These are phyloP conservation scores for Epizoanthus rinbou DNA, from an alignment of 92 coral and sea anemone species.

Conservation along the genomic window DNA sequence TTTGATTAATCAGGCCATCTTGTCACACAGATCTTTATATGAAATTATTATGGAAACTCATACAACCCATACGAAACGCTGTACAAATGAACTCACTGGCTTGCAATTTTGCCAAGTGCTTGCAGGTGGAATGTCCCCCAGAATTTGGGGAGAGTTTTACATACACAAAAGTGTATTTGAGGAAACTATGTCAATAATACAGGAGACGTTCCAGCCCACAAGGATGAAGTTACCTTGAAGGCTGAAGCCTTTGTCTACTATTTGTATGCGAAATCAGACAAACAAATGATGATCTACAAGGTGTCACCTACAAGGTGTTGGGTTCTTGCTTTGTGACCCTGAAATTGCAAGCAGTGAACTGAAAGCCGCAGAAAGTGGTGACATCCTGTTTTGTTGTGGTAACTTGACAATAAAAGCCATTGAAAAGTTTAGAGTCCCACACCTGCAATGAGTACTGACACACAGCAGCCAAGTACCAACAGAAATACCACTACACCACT, in stretches of 20 bases:
- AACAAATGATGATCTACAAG: conserved; percentile 30
- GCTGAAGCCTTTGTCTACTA: conserved; percentile 26
- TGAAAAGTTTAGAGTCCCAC: conserved; percentile 24
- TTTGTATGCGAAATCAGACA: conserved; percentile 28
- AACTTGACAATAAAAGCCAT: conserved; percentile 32
- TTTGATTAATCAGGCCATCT: no score
- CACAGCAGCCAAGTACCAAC: no score
- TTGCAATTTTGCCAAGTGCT: neutral
- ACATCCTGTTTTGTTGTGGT: conserved; percentile 41
- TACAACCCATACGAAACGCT: neutral
- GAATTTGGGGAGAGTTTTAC: conserved; percentile 19
- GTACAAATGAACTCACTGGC: conserved; percentile 5
- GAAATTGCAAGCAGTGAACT: conserved; percentile 29
- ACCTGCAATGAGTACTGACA: no score
- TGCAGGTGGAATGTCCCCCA: neutral
- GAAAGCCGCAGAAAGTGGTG: conserved; percentile 4
- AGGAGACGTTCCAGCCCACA: conserved; percentile 22
- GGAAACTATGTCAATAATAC: conserved; percentile 28
- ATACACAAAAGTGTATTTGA: neutral
- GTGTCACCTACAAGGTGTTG: conserved; percentile 44
- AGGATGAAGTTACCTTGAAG: conserved; percentile 21
- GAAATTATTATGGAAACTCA: no score
- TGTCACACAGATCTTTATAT: no score
- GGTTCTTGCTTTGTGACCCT: conserved; percentile 40
- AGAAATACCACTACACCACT: neutral